Conservation (phyloP, 2,113 vertebrate species). For the Prietella phreatophila region DNA sequence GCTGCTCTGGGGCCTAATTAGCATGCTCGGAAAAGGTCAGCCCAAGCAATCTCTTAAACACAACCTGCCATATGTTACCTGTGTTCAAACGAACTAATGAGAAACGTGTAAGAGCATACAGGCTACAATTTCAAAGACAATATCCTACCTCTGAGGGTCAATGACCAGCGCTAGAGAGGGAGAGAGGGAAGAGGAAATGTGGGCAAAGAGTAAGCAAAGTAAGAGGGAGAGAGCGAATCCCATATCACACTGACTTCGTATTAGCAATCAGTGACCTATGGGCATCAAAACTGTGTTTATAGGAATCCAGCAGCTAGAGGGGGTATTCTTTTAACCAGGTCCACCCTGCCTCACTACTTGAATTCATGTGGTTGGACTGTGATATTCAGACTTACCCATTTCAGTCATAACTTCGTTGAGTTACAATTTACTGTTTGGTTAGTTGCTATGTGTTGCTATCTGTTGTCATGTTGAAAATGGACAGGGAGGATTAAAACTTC, state of each 20-base stretch:
- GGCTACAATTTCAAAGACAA: slow-evolving; percentile 79
- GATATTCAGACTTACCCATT: slow-evolving; percentile 62
- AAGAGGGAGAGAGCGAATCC: slow-evolving; percentile 64
- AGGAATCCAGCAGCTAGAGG: slow-evolving; percentile 68
- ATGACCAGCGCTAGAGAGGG: slow-evolving; percentile 57
- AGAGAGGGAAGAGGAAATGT: not conserved
- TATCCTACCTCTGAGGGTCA: slow-evolving; percentile 66
- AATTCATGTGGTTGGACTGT: slow-evolving; percentile 65
- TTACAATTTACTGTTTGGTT: slow-evolving; percentile 60
- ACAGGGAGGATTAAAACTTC: not conserved
- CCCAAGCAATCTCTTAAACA: slow-evolving; percentile 90
- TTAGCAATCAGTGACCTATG: slow-evolving; percentile 79
- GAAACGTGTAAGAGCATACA: slow-evolving; percentile 83
- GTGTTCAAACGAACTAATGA: slow-evolving; percentile 85
- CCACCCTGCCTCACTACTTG: slow-evolving; percentile 61
- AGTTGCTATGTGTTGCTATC: slow-evolving; percentile 35
- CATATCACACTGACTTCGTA: slow-evolving; percentile 77
- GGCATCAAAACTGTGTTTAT: slow-evolving; percentile 75
- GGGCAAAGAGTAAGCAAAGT: slow-evolving; percentile 52
- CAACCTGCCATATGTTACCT: slow-evolving; percentile 85
- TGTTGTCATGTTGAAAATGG: not conserved
- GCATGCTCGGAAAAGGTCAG: slow-evolving; percentile 90
- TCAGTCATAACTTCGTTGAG: slow-evolving; percentile 64
- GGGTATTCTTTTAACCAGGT: slow-evolving; percentile 65
- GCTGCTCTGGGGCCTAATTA: slow-evolving; percentile 90